These are phyloP conservation scores for Lepidocolaptes lacrymiger DNA, from an alignment of 2,797 vertebrate species.

Conservation along the genomic window DNA sequence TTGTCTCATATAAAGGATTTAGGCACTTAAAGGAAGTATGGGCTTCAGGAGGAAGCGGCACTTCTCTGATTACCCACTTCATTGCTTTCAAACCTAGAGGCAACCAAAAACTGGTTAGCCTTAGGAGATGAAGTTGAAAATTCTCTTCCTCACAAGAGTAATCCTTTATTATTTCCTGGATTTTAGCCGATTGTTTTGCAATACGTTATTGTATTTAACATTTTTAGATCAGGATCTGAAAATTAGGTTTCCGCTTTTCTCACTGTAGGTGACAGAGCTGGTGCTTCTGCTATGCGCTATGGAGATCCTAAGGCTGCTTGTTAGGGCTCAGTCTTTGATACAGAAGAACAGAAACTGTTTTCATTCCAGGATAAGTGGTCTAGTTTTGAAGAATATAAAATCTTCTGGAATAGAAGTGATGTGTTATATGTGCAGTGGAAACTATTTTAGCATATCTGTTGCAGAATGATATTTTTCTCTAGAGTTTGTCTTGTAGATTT, in stretches of 20 bases:
- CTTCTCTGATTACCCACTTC: background rate
- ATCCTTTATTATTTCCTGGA: background rate
- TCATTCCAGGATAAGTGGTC: background rate
- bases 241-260: background rate
- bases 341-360: background rate
- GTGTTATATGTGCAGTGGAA: background rate
- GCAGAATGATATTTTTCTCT: background rate
- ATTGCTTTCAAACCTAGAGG: background rate
- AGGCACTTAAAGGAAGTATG: background rate
- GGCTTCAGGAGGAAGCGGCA: background rate
- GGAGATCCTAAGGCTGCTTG: background rate
- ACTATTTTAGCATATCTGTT: background rate
- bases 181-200: background rate
- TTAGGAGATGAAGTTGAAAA: background rate
- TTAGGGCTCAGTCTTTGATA: background rate
- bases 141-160: background rate
- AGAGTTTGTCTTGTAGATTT: background rate
- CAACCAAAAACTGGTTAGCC: background rate
- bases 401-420: background rate
- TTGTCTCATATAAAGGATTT: background rate
- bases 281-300: accelerated
- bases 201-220: background rate
- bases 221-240: background rate
- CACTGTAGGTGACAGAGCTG: background rate
- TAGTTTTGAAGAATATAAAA: background rate